Base-by-base conservation (phyloP, 2,113 vertebrate species). In the Chamaea fasciata region DNA sequence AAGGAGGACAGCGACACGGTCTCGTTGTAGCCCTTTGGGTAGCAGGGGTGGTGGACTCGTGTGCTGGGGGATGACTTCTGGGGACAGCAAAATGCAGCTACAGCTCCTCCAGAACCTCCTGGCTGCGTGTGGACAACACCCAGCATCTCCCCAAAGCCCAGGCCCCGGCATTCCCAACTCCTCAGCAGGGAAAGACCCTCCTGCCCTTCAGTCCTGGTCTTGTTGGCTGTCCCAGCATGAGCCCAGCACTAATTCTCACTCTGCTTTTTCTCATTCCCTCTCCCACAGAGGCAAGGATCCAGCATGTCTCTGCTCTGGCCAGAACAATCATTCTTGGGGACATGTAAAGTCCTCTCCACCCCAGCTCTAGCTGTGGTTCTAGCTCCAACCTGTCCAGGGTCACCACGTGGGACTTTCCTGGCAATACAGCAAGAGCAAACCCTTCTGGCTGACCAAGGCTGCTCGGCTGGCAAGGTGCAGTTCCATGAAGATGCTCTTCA, bases 31-130 rank as follows among this genome's bases (percentile, higher is more conserved):
- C 84, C 96, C 19, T 17, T 64, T 4, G 98, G 97, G 59, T 98
- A 98, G 92, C 98, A 98, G 30, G 98, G 98, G n/a, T 98, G 97
- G 3, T 13, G 35, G 3, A 97, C 52, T 23, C 8, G 49, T 0
- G 15, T 14, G 22, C 62, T 73, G 85, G 57, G 16, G n/a, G 11
- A 5, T 0, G 78, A 70, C 23, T 76, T 81, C 96, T 96, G 63
- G 59, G 88, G 56, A 87, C 0, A 37, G 88, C 30, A 83, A 93
- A 71, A 78, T 0, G 1, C 70, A 84, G 82, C 55, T 92, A 70
- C 65, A 81, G 55, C 42, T 77, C 76, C 44, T 64, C 24, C 22
- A 7, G 19, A 18, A 5, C 39, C 56, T 52, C 60, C 15, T 24
- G 77, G 23, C 2, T 0, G 41, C 2, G 3, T 24, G 31, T 20